Conservation (phyloP, 2,888 invertebrate genomes). For the Nasonia oneida region DNA sequence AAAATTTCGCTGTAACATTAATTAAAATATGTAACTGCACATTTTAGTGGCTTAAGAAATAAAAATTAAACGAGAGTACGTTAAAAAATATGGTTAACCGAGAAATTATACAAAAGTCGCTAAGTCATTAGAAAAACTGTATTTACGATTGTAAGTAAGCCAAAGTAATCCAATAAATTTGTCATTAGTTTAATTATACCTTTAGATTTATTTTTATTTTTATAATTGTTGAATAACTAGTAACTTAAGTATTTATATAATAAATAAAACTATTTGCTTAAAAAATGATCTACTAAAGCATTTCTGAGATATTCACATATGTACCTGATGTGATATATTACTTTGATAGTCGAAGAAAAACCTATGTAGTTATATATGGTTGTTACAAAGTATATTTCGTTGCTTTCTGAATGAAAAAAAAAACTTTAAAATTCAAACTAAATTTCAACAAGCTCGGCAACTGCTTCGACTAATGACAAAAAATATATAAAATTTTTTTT, state of each 20-base stretch:
- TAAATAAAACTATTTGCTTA: slow-evolving; percentile 29
- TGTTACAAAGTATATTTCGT: no score
- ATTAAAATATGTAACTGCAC: no score
- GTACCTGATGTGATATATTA: slow-evolving; percentile 5
- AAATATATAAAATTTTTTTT: no score
- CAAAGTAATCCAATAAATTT: slow-evolving; percentile 39
- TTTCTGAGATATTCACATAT: slow-evolving; percentile 24
- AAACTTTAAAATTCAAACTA: no score
- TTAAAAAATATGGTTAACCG: background rate
- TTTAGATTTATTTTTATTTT: slow-evolving; percentile 48
- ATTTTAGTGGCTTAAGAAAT: background rate
- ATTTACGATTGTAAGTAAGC: slow-evolving; percentile 27
- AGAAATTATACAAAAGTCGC: background rate
- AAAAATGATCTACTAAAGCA: slow-evolving; percentile 13
- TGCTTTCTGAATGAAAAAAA: no score
- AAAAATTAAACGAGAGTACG: background rate
- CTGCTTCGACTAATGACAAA: no score
- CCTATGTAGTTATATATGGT: no score
- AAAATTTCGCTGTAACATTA: no score
- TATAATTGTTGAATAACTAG: slow-evolving; percentile 22
- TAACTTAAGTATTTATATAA: slow-evolving; percentile 22
- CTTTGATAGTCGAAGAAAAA: no score
- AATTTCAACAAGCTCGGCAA: no score
- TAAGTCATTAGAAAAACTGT: slow-evolving; percentile 21
- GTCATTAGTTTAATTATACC: slow-evolving; percentile 52